Percentiles rank a stretch among this genome's conserved stretches.
These are phyloP conservation scores for Dicranocentrus wangi DNA, from an alignment of 2,888 invertebrate species.

Conservation along the genomic window DNA sequence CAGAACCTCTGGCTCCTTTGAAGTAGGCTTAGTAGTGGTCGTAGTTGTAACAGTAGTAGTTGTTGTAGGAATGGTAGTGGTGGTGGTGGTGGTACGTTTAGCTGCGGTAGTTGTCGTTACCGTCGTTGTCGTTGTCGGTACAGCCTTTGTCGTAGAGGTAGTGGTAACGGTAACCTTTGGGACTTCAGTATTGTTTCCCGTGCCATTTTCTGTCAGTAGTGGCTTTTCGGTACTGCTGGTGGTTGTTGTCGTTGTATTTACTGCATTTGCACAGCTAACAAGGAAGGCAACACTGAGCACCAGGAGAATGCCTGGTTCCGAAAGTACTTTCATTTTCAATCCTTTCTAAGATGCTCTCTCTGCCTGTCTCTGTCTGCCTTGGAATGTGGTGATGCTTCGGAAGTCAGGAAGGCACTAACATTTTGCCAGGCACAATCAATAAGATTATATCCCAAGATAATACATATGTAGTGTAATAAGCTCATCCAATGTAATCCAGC, in stretches of 20 bases:
- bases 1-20: no score
- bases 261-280: neutral
- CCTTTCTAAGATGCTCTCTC: neutral
- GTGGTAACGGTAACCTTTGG: neutral
- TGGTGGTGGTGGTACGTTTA: neutral
- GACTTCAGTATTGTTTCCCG: neutral
- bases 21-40: neutral
- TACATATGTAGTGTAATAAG: neutral
- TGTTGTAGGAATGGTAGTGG: neutral
- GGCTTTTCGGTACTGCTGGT: no score
- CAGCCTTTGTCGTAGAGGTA: neutral
- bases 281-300: neutral
- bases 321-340: conserved; percentile 23
- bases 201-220: no score
- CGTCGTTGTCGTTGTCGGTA: neutral
- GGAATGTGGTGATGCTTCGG: neutral
- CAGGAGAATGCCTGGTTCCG: neutral
- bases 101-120: neutral
- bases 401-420: conserved; percentile 30
- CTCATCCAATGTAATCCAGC: neutral
- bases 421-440: neutral
- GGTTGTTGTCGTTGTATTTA: conserved; percentile 12
- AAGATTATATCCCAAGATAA: neutral
- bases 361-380: neutral
- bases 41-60: conserved; percentile 16